Percentiles rank a stretch among this genome's conserved stretches.
phyloP scores from a whole-genome alignment of 2,888 invertebrate species.

The Drosophila barbarae region DNA sequence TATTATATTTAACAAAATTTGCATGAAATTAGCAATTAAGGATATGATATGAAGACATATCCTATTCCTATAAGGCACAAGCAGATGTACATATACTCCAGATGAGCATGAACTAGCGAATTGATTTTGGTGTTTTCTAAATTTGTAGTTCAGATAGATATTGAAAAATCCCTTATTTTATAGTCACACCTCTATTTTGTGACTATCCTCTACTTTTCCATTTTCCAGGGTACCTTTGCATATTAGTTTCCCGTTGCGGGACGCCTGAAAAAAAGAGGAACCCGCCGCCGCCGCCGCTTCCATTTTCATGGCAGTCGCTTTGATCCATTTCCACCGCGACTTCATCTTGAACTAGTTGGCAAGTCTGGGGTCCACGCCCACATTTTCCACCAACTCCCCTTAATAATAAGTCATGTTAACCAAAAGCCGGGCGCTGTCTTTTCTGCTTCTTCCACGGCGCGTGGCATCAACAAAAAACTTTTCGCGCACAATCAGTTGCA shows the following conservation, averaged over 20 bases:
- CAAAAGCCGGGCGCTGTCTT: conserved; percentile 67
- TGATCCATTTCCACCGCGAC: conserved; percentile 33
- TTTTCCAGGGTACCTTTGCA: conserved; percentile 18
- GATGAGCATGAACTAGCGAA: not conserved
- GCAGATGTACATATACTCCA: too few species aligned
- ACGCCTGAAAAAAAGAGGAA: conserved; percentile 24
- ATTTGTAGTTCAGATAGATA: not conserved
- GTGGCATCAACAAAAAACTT: conserved; percentile 57
- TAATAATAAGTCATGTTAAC: conserved; percentile 73
- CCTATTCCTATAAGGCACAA: too few species aligned
- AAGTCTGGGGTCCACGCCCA: conserved; percentile 28
- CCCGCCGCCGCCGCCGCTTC: not conserved
- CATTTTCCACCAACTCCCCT: conserved; percentile 47
- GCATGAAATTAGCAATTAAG: too few species aligned
- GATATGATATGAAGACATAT: too few species aligned
- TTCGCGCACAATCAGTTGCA: conserved; percentile 74
- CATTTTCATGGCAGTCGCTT: conserved; percentile 11
- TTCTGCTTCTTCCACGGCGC: conserved; percentile 10
- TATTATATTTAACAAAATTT: too few species aligned
- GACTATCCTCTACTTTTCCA: not conserved
- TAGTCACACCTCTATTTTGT: too few species aligned
- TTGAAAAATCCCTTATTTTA: too few species aligned
- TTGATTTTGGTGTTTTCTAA: not conserved
- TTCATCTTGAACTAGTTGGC: conserved; percentile 60
- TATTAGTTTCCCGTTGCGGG: conserved; percentile 27